Evolutionary conservation across 2,888 invertebrate genomes (phyloP).

Genomic region (Netelia virgata): DNA sequence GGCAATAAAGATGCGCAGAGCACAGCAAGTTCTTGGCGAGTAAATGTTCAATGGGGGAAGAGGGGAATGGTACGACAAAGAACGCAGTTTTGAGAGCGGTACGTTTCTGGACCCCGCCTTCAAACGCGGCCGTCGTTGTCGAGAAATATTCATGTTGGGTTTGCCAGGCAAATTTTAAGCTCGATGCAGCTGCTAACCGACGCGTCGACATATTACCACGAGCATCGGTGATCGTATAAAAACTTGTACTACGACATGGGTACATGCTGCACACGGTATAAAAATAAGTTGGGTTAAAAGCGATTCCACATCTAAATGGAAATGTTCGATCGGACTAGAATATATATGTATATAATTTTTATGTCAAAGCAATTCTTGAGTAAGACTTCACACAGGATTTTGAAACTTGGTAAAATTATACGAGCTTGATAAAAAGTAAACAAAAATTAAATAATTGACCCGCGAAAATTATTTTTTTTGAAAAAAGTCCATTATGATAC

Average conservation of each 20-base stretch:
- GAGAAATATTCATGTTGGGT: constrained; percentile 14
- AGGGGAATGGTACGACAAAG: constrained; percentile 29
- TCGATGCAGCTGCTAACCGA: constrained; percentile 38
- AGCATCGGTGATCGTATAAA: constrained; percentile 21
- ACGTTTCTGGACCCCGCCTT: constrained; percentile 13
- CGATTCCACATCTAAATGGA: not conserved
- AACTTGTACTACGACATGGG: constrained; percentile 5
- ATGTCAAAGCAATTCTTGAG: no score
- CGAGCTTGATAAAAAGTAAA: no score
- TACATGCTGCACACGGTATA: not conserved
- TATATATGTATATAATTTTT: no score
- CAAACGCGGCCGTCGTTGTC: constrained; percentile 13
- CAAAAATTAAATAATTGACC: no score
- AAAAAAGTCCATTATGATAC: no score
- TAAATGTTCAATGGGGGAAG: constrained; percentile 35
- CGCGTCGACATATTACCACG: constrained; percentile 34
- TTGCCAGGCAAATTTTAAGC: constrained; percentile 45
- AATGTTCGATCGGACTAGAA: not conserved
- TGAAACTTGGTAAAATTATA: no score
- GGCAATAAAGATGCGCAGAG: constrained; percentile 71
- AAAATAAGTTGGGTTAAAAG: constrained; percentile 5
- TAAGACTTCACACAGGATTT: no score
- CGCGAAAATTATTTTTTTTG: no score
- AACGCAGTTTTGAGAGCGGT: constrained; percentile 28
- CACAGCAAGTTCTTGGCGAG: constrained; percentile 35